Evolutionary conservation across 2,113 vertebrate species (phyloP).

Genomic region (Lasiurus borealis): DNA sequence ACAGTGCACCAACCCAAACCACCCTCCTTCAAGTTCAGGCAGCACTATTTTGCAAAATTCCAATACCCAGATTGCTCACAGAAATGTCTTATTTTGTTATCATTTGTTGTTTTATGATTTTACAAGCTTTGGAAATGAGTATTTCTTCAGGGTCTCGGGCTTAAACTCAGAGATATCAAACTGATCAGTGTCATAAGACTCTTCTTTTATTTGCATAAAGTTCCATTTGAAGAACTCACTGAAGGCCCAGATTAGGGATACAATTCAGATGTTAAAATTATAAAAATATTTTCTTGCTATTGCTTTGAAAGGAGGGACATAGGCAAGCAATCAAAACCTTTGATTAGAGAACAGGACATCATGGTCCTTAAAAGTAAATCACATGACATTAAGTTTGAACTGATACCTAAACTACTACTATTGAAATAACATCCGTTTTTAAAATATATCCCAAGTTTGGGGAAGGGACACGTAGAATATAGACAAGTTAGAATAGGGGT

Average conservation of each 20-base stretch:
- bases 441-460: neutral
- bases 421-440: neutral
- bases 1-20: too few relatives aligned
- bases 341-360: neutral
- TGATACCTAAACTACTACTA: neutral
- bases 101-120: neutral
- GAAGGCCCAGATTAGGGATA: neutral
- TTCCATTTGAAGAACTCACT: neutral
- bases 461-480: neutral
- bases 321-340: neutral
- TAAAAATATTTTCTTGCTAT: neutral
- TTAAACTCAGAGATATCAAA: neutral
- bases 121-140: neutral
- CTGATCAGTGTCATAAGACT: neutral
- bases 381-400: neutral
- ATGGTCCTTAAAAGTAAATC: neutral
- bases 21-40: neutral
- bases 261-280: constrained; percentile 8
- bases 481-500: neutral
- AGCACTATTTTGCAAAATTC: neutral
- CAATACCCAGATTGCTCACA: neutral
- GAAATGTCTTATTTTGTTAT: neutral
- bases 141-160: neutral
- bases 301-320: neutral
- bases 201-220: neutral